These are phyloP conservation scores for Lytechinus pictus DNA, from an alignment of 35 echinoderm and acorn worm species.

Conservation along the genomic window DNA sequence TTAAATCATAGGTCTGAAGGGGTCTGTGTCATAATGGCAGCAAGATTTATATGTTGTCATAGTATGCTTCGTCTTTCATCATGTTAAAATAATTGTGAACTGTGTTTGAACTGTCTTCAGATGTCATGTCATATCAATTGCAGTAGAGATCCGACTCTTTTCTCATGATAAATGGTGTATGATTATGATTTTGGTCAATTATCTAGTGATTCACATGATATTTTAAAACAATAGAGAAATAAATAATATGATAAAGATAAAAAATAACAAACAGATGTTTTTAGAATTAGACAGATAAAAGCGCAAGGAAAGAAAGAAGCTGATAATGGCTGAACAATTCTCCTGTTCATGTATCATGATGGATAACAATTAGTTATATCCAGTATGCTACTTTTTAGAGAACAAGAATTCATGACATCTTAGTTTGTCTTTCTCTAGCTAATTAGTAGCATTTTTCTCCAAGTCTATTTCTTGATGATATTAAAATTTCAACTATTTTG, in stretches of 20 bases:
- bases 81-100: neutral
- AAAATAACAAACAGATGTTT: neutral
- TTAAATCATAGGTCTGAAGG: too few species aligned
- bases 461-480: too few species aligned
- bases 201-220: neutral
- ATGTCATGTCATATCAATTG: neutral
- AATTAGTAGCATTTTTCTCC: too few species aligned
- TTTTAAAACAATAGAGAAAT: neutral
- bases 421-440: too few species aligned
- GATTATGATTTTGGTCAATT: neutral
- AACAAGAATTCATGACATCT: too few species aligned
- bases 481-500: too few species aligned
- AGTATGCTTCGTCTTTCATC: neutral
- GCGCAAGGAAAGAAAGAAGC: too few species aligned
- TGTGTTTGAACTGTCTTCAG: neutral
- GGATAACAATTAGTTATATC: too few species aligned
- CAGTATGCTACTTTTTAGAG: too few species aligned
- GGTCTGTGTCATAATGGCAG: neutral
- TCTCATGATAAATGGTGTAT: neutral
- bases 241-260: neutral
- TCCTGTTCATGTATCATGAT: too few species aligned
- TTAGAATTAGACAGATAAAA: neutral
- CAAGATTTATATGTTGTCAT: neutral
- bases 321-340: too few species aligned
- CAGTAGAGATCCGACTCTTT: neutral